Conservation (phyloP, 2,888 invertebrate genomes). For the Saturnia pavonia region DNA sequence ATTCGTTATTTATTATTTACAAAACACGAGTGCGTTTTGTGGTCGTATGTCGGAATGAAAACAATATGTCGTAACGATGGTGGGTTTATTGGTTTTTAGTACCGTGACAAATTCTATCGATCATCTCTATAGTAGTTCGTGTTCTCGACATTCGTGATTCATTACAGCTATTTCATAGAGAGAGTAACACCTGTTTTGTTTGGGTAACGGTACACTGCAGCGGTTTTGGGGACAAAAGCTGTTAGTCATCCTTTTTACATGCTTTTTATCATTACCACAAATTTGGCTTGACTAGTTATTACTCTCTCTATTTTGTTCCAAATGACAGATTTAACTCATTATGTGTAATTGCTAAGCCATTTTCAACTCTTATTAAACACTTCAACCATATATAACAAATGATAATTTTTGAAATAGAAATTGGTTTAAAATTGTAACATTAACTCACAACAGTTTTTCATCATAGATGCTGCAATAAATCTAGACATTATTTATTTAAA, state of each 20-base stretch:
- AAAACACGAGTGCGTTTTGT: slow-evolving; percentile 21
- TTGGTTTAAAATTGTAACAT: neutral
- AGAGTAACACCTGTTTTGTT: slow-evolving; percentile 68
- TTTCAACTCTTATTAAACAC: neutral
- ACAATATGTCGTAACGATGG: slow-evolving; percentile 23
- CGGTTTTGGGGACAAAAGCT: slow-evolving; percentile 74
- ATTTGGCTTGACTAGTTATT: slow-evolving; percentile 44
- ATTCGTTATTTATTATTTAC: slow-evolving; percentile 17
- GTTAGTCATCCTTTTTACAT: slow-evolving; percentile 69
- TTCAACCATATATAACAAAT: neutral
- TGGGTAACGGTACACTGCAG: slow-evolving; percentile 72
- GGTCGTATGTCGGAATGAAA: slow-evolving; percentile 28
- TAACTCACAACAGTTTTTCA: neutral
- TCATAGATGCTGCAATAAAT: neutral
- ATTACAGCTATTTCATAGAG: slow-evolving; percentile 64
- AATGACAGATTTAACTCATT: neutral
- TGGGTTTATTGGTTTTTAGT: slow-evolving; percentile 52
- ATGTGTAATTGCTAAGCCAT: neutral
- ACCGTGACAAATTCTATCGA: slow-evolving; percentile 68
- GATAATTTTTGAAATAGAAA: neutral
- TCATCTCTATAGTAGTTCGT: slow-evolving; percentile 55
- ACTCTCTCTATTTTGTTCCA: slow-evolving; percentile 24
- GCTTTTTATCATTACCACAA: slow-evolving; percentile 59
- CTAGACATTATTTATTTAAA: neutral
- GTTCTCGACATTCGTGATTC: slow-evolving; percentile 49